Percentiles rank a stretch among this genome's conserved stretches.
Evolutionary conservation across 2,888 invertebrate genomes (phyloP).

Genomic region (Notocelia uddmanniana): DNA sequence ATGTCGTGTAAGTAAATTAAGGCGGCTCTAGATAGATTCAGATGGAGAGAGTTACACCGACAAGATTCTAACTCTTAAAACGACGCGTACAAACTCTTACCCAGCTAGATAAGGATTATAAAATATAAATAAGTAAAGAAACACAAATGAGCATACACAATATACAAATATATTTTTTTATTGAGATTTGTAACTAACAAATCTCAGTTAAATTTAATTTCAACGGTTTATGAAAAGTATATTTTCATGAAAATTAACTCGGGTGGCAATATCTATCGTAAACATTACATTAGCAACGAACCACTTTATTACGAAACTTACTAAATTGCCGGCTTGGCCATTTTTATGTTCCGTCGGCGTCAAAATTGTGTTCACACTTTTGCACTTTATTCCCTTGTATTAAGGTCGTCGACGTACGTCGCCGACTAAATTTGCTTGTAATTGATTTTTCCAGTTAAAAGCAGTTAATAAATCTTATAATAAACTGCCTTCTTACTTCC

Average conservation of each 20-base stretch:
- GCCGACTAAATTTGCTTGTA: conserved; percentile 2
- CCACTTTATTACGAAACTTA: conserved; percentile 36
- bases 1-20: no score
- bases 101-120: no score
- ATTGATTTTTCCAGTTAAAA: conserved; percentile 40
- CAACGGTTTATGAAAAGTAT: not conserved
- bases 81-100: no score
- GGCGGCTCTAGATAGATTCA: no score
- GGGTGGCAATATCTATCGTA: conserved; percentile 6
- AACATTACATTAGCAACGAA: not conserved
- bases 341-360: conserved; percentile 4
- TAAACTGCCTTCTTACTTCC: conserved; percentile 28
- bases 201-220: no score
- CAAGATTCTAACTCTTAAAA: no score
- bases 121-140: not conserved
- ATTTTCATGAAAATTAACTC: not conserved
- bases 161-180: no score
- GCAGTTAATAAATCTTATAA: conserved; percentile 37
- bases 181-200: no score
- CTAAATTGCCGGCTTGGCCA: conserved; percentile 24
- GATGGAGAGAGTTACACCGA: no score
- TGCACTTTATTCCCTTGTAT: not conserved
- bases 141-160: no score
- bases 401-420: not conserved
- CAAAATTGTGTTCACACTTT: not conserved